Base-by-base conservation (phyloP, 2,113 vertebrate genomes). In the Gallinago jamesoni region DNA sequence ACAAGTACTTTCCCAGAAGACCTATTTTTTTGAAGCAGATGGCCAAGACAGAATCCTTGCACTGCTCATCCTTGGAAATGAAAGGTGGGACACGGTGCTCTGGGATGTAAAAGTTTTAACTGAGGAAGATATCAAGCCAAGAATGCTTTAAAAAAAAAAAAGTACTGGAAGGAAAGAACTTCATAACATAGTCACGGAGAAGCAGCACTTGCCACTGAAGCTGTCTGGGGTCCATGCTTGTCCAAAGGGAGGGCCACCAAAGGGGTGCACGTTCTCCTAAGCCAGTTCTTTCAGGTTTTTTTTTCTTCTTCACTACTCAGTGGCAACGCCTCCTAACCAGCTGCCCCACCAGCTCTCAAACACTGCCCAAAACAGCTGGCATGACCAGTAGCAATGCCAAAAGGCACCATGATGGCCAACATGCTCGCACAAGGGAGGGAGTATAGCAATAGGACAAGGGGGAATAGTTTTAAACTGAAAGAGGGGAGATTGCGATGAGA, bases 131-230 rank as follows among this genome's bases (percentile, higher is more conserved):
- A 55, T 8, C 62, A 89, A 93, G 14, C 7, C n/a, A 72, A 67
- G 19, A 81, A 59, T 6, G 31, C 27, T 68, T 70, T 12, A 20
- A 37, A 23, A 75, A 84, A 73, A 63, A 10, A 43, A 43, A 43
- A 43, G 6, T 15, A 5, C 4, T 60, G 24, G 12, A 27, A 68
- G 43, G 35, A 76, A 73, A 24, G 25, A 91, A 35, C 16, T 63
- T 45, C 1, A 0, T 6, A 43, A 43, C 23, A 33, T 0, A 0
- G 47, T 31, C 68, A 39, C 1, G 9, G 41, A 70, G 68, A n/a
- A 84, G 53, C 3, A 24, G 21, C 2, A 7, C 18, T 35, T 24
- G 4, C 33, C 48, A 33, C 35, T 56, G 14, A 47, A 69, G 18
- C 15, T 11, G 5, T 11, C 68, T 67, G 47, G 30, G 33, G 57